Evolutionary conservation across 1,140 invertebrate species (phyloP), one percentile per base, ranked within the genome.

Genomic region (Polypedilum pembai): DNA sequence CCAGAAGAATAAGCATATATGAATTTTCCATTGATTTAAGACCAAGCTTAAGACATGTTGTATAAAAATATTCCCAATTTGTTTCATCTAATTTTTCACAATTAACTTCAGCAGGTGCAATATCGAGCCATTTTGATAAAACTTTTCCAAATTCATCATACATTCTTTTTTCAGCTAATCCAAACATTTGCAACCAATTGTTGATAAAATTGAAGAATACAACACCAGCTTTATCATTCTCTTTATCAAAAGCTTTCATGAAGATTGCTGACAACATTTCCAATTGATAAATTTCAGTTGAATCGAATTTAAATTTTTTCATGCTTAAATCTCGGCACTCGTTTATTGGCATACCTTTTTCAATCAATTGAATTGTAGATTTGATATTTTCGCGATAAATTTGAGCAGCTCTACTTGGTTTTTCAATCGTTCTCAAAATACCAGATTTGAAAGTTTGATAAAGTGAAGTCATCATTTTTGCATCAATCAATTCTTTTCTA

Each of bases 61-160:
- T 87, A 74, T 85, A 87, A 77, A 89, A 91, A 73, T 87, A 87
- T 17, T 87, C 83, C 86, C 90, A 91, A 7, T 85, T 85, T 45
- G 85, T 18, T 18, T 18, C 20, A 21, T 69, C 18, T 18, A 69
- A 20, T 20, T 69, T n/a, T 18, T 18, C 18, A 18, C 10, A 8
- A 10, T 7, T 81, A 78, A 85, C 86, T 75, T 84, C 85, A 45
- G 77, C 84, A 2, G 88, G 75, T 76, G 81, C 78, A 33, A 82
- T 79, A 73, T 82, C 73, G 1, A 80, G 76, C 7, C 76, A 76
- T 1, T 83, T 75, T 80, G 80, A 76, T 82, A 84, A 76, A 78
- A 80, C 74, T 77, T 81, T 73, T 77, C 85, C 75, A 85, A 85
- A 78, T 79, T 82, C 41, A 81, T 18, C 1, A 66, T 74, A 41